Base-by-base conservation (phyloP, 2,113 vertebrate genomes). In the Tor tambroides region DNA sequence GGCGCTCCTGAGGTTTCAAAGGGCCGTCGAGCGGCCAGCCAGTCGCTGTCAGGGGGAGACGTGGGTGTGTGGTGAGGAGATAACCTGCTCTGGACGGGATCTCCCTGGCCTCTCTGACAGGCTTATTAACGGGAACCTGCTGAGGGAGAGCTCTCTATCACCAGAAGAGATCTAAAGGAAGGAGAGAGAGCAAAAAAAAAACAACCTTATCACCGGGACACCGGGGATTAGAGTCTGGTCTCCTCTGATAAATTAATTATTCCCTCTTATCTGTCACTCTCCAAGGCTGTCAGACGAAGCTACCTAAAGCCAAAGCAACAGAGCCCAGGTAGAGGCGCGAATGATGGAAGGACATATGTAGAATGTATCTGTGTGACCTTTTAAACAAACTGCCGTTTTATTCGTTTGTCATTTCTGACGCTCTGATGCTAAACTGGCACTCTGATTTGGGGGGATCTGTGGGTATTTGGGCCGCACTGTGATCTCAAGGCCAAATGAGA, bases 211-310 rank as follows among this genome's bases (percentile, higher is more conserved):
- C 91, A 87, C 92, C 89, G 89, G 92, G 91, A 93, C 91, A 94
- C 90, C 92, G 76, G 92, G 95, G 95, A 95, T 95, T 95, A 94
- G 93, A 94, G 94, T 91, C 93, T 93, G 91, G 90, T 89, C 91
- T 89, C 90, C 91, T 88, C 90, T 87, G 83, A 94, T 94, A 94
- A 95, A 95, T 95, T 95, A 95, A 95, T 94, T 93, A 94, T 93
- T 95, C 89, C 75, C 88, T 94, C 93, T 95, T 92, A 94, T 94
- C 92, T 92, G 77, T 91, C 94, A 93, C 91, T 92, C 92, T 94
- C 93, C 95, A 94, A 92, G 92, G 93, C 93, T 92, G 92, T 91
- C 90, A 91, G 89, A 92, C 71, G 76, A 89, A 89, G 91, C 87
- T 54, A 89, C 91, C 93, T 91, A 61, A 87, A 93, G 93, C 92